Evolutionary conservation across 2,888 invertebrate species (phyloP).

Genomic region (Lingula anatina): DNA sequence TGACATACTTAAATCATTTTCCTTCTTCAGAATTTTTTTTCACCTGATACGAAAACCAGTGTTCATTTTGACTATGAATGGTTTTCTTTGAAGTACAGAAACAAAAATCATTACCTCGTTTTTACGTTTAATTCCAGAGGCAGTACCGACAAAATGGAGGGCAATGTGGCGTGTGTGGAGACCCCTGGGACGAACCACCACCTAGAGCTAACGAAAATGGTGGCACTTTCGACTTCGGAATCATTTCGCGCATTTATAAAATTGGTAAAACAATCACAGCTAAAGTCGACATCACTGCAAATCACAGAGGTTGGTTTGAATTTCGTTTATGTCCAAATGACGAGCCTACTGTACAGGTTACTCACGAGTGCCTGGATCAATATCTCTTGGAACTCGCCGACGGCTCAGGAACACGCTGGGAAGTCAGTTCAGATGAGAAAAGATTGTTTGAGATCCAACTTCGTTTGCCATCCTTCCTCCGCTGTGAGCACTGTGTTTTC

Average conservation of each 20-base stretch:
- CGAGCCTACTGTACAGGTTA: constrained; percentile 9
- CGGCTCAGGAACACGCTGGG: constrained; percentile 8
- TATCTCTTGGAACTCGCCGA: constrained; percentile 12
- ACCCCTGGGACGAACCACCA: constrained; percentile 63
- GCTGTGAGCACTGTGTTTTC: no score
- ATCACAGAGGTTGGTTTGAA: constrained; percentile 47
- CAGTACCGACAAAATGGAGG: constrained; percentile 56
- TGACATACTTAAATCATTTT: no score
- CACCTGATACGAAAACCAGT: no score
- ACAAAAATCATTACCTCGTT: no score
- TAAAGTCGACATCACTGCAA: constrained; percentile 45
- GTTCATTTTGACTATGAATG: no score
- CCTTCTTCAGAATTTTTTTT: no score
- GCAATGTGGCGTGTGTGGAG: constrained; percentile 85
- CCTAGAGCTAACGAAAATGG: constrained; percentile 46
- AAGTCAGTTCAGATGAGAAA: no score
- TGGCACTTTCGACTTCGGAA: constrained; percentile 45
- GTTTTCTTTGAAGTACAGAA: no score
- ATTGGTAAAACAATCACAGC: constrained; percentile 41
- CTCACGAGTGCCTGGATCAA: constrained; percentile 17
- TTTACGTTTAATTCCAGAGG: constrained; percentile 16
- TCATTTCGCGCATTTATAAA: constrained; percentile 39
- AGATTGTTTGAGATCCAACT: no score
- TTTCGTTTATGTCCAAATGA: constrained; percentile 36
- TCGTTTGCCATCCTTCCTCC: no score